Evolutionary conservation across 2,797 vertebrate species (phyloP).

Genomic region (Argentina silus): DNA sequence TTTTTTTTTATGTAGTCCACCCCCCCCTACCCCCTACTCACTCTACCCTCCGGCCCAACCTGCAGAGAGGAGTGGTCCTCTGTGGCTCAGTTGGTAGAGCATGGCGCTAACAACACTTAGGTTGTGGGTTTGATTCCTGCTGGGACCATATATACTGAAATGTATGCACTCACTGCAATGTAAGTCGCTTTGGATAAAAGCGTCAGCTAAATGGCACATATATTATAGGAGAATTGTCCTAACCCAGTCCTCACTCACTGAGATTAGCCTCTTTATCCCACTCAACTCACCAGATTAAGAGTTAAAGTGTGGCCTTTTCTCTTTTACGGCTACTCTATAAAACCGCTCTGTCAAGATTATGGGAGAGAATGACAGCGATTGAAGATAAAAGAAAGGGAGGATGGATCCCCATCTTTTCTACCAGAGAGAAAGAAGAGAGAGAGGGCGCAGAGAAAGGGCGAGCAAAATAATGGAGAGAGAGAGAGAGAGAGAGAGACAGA

Average conservation of each 20-base stretch:
- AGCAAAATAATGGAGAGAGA: constrained; percentile 12
- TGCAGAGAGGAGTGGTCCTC: too few species aligned
- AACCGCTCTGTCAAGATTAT: too few species aligned
- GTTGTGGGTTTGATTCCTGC: too few species aligned
- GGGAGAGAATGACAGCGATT: too few species aligned
- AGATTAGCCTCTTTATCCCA: constrained; percentile 62
- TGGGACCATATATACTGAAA: too few species aligned
- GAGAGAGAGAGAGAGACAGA: background rate
- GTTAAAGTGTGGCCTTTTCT: constrained; percentile 47
- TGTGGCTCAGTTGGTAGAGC: too few species aligned
- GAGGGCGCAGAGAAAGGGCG: background rate
- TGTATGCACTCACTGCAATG: too few species aligned
- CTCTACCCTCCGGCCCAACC: constrained; percentile 46
- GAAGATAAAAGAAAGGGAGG: background rate
- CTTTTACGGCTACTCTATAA: constrained; percentile 36
- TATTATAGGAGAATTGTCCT: constrained; percentile 37
- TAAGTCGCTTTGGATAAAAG: too few species aligned
- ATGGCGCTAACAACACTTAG: too few species aligned
- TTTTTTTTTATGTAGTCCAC: too few species aligned
- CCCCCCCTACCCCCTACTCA: constrained; percentile 44
- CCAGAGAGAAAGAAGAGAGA: constrained; percentile 3
- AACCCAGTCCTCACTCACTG: constrained; percentile 19
- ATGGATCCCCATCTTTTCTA: constrained; percentile 29
- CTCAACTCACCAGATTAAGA: constrained; percentile 34
- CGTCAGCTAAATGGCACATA: too few species aligned